Evolutionary conservation across 1,140 invertebrate species (phyloP).

Genomic region (Philotrypesis tridentata): DNA sequence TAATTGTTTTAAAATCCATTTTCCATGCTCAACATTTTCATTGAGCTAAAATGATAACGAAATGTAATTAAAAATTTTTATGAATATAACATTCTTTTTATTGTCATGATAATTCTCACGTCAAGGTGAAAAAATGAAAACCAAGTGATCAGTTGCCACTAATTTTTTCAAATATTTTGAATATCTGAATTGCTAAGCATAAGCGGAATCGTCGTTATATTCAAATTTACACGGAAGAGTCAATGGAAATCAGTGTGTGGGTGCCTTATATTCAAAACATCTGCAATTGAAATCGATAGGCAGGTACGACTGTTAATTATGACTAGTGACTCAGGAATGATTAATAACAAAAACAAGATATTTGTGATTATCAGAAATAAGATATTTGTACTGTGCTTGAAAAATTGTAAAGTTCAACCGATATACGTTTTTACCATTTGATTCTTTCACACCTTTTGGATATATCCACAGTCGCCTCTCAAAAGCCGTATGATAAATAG

Average conservation of each 20-base stretch:
- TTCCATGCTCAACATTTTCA: no score
- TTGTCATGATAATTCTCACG: not conserved
- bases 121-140: conserved; percentile 8
- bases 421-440: no score
- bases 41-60: no score
- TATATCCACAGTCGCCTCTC: no score
- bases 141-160: not conserved
- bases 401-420: not conserved
- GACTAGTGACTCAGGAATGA: not conserved
- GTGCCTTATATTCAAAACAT: not conserved
- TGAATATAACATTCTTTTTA: not conserved
- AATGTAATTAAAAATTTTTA: not conserved
- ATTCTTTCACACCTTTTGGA: no score
- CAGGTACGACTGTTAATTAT: not conserved
- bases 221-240: conserved; percentile 30
- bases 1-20: no score
- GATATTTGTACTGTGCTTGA: not conserved
- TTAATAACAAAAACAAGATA: not conserved
- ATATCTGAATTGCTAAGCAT: conserved; percentile 23
- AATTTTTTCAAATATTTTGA: not conserved
- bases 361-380: conserved; percentile 11
- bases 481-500: no score
- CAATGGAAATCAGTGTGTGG: not conserved
- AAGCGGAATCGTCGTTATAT: conserved; percentile 15
- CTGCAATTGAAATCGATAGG: conserved; percentile 1